Evolutionary conservation across 2,113 vertebrate genomes (phyloP).

Genomic region (Falco punctatus): DNA sequence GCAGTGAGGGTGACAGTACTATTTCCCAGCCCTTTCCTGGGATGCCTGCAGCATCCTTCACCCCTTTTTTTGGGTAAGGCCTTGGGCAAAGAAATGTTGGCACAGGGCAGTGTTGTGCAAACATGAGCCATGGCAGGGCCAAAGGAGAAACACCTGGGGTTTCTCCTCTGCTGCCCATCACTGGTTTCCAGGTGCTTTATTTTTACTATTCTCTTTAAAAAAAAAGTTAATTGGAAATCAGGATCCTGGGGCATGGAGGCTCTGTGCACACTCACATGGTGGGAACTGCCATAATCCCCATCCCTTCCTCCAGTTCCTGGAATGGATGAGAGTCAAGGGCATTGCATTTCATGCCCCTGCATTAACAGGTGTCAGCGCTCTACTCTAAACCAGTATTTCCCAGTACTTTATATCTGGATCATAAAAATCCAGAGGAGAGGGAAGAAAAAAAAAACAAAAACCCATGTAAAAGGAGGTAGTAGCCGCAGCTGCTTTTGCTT

Average conservation of each 20-base stretch:
- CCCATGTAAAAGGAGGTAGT: neutral
- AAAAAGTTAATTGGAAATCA: neutral
- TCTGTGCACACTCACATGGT: neutral
- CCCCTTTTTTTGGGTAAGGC: neutral
- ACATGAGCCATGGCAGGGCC: neutral
- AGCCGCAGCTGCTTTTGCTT: slow-evolving; percentile 40
- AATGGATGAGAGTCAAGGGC: neutral
- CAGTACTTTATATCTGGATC: neutral
- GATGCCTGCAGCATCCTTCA: neutral
- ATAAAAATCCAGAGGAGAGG: neutral
- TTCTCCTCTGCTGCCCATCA: neutral
- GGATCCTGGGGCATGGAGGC: neutral
- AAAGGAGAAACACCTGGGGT: slow-evolving; percentile 50
- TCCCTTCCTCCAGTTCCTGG: neutral
- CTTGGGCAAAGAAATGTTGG: neutral
- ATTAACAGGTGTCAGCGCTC: neutral
- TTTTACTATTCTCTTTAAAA: neutral
- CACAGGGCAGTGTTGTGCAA: neutral
- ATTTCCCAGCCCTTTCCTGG: neutral
- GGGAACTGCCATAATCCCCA: neutral
- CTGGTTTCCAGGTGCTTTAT: neutral
- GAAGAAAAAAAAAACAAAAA: neutral
- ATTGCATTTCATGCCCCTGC: neutral
- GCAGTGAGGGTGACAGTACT: no score
- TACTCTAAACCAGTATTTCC: neutral